Conservation (phyloP, 1,140 invertebrate species). For the Aphidius gifuensis region DNA sequence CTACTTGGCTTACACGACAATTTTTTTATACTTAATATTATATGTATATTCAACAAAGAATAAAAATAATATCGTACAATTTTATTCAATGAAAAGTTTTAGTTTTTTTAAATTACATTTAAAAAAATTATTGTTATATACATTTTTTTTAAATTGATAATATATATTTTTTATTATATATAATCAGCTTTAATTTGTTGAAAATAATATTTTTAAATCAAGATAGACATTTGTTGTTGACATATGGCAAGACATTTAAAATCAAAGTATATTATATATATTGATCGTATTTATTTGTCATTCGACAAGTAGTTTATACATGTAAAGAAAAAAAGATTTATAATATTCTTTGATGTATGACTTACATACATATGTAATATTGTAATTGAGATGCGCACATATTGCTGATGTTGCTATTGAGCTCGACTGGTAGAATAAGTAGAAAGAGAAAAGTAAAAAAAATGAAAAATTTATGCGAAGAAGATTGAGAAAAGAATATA, state of each 20-base stretch:
- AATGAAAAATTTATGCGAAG: background rate
- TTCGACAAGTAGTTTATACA: constrained; percentile 23
- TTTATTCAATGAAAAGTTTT: too few species aligned
- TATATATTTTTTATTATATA: too few species aligned
- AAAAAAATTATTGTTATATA: too few species aligned
- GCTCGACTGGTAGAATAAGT: constrained; percentile 4
- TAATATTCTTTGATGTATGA: background rate
- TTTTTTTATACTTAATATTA: too few species aligned
- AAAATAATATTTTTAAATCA: too few species aligned
- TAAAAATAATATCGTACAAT: too few species aligned
- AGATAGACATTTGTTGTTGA: constrained; percentile 1
- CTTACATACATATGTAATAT: constrained; percentile 22
- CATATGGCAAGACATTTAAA: background rate
- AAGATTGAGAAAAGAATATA: background rate
- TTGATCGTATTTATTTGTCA: constrained; percentile 22
- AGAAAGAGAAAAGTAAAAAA: constrained; percentile 1
- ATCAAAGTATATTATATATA: constrained; percentile 15
- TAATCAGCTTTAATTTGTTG: too few species aligned
- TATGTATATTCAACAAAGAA: too few species aligned
- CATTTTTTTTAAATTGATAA: too few species aligned
- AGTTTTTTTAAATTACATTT: too few species aligned
- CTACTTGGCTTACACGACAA: too few species aligned
- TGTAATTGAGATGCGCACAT: constrained; percentile 14
- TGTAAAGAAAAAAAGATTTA: background rate
- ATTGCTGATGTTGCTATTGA: constrained; percentile 7